Percentiles rank a stretch among this genome's conserved stretches.
Evolutionary conservation across 2,797 vertebrate species (phyloP).

Genomic region (Eulemur coronatus): DNA sequence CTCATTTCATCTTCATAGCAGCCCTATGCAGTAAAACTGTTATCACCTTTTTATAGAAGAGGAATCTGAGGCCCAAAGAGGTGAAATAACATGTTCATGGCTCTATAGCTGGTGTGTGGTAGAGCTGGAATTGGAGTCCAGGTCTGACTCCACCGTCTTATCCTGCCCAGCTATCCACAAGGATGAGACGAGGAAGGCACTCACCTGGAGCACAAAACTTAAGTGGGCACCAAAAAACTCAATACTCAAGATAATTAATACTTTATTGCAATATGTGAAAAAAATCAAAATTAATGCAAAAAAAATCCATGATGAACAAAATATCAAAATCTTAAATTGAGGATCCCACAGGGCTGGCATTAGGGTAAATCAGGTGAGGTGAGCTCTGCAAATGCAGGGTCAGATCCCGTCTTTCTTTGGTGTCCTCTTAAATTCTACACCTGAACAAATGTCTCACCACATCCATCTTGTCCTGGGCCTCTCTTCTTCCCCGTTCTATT

Average conservation of each 20-base stretch:
- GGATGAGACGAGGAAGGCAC: not conserved
- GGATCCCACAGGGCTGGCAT: not conserved
- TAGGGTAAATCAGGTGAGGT: not conserved
- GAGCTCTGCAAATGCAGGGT: not conserved
- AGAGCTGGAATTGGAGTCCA: not conserved
- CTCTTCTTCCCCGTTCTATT: not conserved
- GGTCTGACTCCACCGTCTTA: not conserved
- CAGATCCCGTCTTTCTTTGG: not conserved
- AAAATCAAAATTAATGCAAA: not conserved
- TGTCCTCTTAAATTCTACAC: not conserved
- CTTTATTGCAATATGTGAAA: not conserved
- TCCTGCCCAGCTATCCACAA: not conserved
- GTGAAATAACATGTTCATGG: not conserved
- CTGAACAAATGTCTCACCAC: not conserved
- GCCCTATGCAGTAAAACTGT: not conserved
- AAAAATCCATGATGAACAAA: not conserved
- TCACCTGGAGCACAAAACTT: not conserved
- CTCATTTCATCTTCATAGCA: not conserved
- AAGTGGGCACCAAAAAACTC: not conserved
- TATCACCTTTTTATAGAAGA: not conserved
- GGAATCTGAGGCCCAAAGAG: not conserved
- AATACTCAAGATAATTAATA: not conserved
- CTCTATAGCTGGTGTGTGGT: not conserved
- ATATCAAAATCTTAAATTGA: not conserved
- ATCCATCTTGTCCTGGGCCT: fast-evolving